A percentile compares a stretch with the other conserved stretches of the same genome.
Conservation (phyloP, 1,140 invertebrate genomes). For the Leptinotarsa defecta region DNA sequence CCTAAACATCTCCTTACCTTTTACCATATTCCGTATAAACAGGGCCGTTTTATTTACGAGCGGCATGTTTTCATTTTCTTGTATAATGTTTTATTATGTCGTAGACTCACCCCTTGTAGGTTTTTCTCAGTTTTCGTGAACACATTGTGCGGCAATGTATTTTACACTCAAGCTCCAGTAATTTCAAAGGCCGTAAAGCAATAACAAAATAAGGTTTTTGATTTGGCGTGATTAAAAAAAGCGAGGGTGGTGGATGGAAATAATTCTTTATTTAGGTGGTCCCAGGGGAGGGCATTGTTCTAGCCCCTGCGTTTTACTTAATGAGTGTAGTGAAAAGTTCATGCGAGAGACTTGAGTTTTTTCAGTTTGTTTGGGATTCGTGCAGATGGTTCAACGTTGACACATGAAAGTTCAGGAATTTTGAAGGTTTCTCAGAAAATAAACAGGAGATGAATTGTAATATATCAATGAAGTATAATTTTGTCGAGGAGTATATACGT, state of each 20-base stretch:
- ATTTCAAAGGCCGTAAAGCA: slow-evolving; percentile 50
- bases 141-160: slow-evolving; percentile 35
- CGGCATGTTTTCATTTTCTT: slow-evolving; percentile 36
- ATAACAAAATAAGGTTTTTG: slow-evolving; percentile 54
- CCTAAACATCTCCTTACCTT: slow-evolving; percentile 26
- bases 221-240: slow-evolving; percentile 55
- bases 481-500: too few species aligned
- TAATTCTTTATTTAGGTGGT: slow-evolving; percentile 44
- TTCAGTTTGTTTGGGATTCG: too few species aligned
- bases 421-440: too few species aligned
- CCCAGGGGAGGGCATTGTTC: slow-evolving; percentile 35
- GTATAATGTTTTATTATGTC: slow-evolving; percentile 37
- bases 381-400: too few species aligned
- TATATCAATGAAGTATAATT: too few species aligned
- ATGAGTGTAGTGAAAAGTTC: slow-evolving; percentile 41
- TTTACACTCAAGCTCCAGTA: slow-evolving; percentile 37
- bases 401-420: too few species aligned
- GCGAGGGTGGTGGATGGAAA: slow-evolving; percentile 41
- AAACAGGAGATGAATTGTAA: too few species aligned
- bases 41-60: slow-evolving; percentile 40
- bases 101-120: slow-evolving; percentile 29
- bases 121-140: slow-evolving; percentile 24
- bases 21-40: slow-evolving; percentile 29
- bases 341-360: too few species aligned
- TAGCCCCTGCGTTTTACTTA: slow-evolving; percentile 45